A percentile compares a stretch with the other conserved stretches of the same genome.
These are phyloP conservation scores for Calliopum simillimum DNA, from an alignment of 2,888 invertebrate genomes.

Conservation along the genomic window DNA sequence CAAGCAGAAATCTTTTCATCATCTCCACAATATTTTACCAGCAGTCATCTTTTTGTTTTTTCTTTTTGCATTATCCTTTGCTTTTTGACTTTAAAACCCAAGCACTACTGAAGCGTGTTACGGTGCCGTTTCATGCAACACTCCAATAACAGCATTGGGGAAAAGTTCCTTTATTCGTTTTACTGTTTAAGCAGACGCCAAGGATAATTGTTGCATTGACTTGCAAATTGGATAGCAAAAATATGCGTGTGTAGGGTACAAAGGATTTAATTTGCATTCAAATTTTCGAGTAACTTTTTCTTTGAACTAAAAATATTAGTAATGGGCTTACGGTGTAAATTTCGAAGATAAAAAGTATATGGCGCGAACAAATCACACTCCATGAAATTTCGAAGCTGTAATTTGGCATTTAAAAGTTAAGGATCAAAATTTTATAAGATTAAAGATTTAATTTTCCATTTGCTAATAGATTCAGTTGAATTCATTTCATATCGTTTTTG, in stretches of 20 bases:
- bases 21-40: too few relatives aligned
- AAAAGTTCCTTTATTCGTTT: not conserved
- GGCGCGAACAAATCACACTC: too few relatives aligned
- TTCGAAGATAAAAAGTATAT: too few relatives aligned
- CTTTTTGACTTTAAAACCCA: conserved; percentile 31
- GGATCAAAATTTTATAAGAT: too few relatives aligned
- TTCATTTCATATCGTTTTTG: too few relatives aligned
- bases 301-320: not conserved
- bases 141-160: conserved; percentile 38
- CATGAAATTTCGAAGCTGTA: too few relatives aligned
- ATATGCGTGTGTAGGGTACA: not conserved
- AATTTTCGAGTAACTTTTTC: not conserved
- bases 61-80: not conserved
- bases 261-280: conserved; percentile 7
- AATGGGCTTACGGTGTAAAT: too few relatives aligned
- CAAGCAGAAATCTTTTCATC: too few relatives aligned
- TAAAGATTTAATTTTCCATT: too few relatives aligned
- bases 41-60: not conserved
- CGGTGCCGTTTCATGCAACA: conserved; percentile 55
- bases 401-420: too few relatives aligned
- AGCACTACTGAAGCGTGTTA: conserved; percentile 47
- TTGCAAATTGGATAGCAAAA: not conserved
- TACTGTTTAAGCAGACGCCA: not conserved
- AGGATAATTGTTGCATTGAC: conserved; percentile 14
- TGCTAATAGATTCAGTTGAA: too few relatives aligned